Base-by-base conservation (phyloP, 1,140 invertebrate species). In the Acromyrmex echinatior region DNA sequence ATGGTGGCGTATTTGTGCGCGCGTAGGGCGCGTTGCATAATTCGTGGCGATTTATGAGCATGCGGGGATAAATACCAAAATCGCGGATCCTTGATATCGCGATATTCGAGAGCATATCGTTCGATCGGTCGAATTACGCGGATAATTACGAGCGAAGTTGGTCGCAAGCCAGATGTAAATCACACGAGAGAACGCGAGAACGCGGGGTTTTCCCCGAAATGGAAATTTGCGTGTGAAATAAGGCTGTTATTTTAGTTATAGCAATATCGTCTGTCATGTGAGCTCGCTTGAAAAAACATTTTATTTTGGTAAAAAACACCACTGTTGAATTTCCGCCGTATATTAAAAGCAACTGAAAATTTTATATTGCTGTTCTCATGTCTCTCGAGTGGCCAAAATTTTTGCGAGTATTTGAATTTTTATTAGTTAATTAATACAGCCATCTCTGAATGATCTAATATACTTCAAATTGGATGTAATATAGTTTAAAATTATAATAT, bases 31-130 rank as follows among this genome's bases (percentile, higher is more conserved):
- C 56, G 31, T 80, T 80, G 87, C 56, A 45, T 63, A 86, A 90
- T 84, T 90, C 73, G 78, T 49, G 10, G 62, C 78, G 81, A 91
- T 91, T 90, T 90, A 91, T 74, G 45, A 74, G 77, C 65, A 77
- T 45, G 77, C 71, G 63, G 76, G 88, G 88, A 91, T 91, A 90
- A 90, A 90, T 90, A 80, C 80, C 85, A 82, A 90, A 91, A 86
- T 90, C 71, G 70, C 58, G 53, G 78, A 91, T 82, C 80, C 56
- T 89, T 89, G 88, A 90, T 90, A 90, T 56, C 74, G 82, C 82
- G 82, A 86, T 86, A 86, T 84, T 84, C 70, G 80, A 63, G n/a
- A 76, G 56, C 80, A 9, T 76, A 84, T 84, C 80, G 80, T 74
- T 84, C 58, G 80, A 84, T 76, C 71, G 80, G 80, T 84, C 56